phyloP scores from a whole-genome alignment of 2,888 invertebrate species.

The Elaeidobius kamerunicus region DNA sequence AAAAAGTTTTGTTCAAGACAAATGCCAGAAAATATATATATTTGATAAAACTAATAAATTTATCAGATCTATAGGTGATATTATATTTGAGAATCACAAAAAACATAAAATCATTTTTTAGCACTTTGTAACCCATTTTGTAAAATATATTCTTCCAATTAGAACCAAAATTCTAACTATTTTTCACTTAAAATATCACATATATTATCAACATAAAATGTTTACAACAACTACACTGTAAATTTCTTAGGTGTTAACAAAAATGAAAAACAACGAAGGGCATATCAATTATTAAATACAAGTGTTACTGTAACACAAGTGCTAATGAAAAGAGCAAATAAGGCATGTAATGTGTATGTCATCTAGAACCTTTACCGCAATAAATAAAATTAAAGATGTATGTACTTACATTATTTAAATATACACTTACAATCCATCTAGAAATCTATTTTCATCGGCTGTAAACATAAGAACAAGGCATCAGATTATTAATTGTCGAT shows the following conservation, averaged over 20 bases:
- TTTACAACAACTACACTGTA: slow-evolving; percentile 33
- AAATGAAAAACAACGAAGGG: slow-evolving; percentile 40
- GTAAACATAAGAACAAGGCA: no score
- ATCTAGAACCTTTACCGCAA: no score
- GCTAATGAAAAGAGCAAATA: slow-evolving; percentile 31
- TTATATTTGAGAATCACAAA: no score
- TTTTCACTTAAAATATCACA: slow-evolving; percentile 26
- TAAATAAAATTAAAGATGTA: no score
- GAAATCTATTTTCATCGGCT: slow-evolving; percentile 29
- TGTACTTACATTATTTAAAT: background rate
- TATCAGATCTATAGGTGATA: no score
- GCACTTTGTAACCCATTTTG: slow-evolving; percentile 15
- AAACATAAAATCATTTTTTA: no score
- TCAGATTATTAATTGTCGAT: slow-evolving; percentile 19
- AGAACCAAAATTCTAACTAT: slow-evolving; percentile 21
- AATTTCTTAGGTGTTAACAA: slow-evolving; percentile 33
- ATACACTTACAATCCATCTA: background rate
- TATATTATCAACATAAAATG: slow-evolving; percentile 11
- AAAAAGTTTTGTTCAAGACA: no score
- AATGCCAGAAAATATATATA: no score
- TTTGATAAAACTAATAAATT: no score
- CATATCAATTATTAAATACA: slow-evolving; percentile 47
- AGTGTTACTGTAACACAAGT: slow-evolving; percentile 38
- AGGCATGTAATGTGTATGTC: slow-evolving; percentile 5
- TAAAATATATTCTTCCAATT: slow-evolving; percentile 20